Percentiles rank a stretch among this genome's conserved stretches.
Evolutionary conservation across 2,113 vertebrate genomes (phyloP).

Genomic region (Coregonus clupeaformis): DNA sequence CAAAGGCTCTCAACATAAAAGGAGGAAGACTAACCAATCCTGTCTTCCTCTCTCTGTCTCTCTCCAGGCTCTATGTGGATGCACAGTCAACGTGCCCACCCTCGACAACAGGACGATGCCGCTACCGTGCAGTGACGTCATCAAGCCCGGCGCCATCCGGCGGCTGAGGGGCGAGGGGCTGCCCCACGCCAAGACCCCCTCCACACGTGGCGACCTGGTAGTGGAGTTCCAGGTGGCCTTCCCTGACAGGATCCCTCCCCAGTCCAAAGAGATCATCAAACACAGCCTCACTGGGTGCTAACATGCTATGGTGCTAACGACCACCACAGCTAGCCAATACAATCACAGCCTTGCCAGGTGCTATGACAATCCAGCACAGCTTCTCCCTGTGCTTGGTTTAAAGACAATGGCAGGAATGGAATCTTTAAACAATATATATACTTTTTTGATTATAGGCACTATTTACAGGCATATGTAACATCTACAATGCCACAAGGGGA

Average conservation of each 20-base stretch:
- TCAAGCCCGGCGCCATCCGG: constrained; percentile 90
- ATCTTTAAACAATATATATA: constrained; percentile 19
- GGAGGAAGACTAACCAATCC: constrained; percentile 27
- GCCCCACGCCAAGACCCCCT: constrained; percentile 88
- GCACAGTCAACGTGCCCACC: constrained; percentile 95
- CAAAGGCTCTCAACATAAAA: too few relatives aligned
- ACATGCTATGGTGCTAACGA: background rate
- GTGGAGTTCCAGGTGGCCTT: constrained; percentile 97
- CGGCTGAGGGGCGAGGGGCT: constrained; percentile 92
- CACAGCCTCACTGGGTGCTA: constrained; percentile 85
- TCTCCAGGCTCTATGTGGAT: constrained; percentile 92
- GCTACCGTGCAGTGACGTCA: constrained; percentile 90
- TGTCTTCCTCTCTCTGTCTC: constrained; percentile 16
- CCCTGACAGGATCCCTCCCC: constrained; percentile 94
- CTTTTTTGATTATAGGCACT: constrained; percentile 4
- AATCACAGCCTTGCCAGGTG: constrained; percentile 47
- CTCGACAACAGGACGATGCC: constrained; percentile 93
- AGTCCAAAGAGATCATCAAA: constrained; percentile 94
- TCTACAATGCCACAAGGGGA: constrained; percentile 32
- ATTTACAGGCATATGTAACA: constrained; percentile 27
- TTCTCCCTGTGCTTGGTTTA: constrained; percentile 51
- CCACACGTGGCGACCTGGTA: constrained; percentile 90
- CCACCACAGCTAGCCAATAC: background rate
- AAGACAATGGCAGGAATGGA: constrained; percentile 14
- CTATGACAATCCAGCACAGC: constrained; percentile 60